Conservation (phyloP, 2,888 invertebrate species). For the Tuta absoluta region DNA sequence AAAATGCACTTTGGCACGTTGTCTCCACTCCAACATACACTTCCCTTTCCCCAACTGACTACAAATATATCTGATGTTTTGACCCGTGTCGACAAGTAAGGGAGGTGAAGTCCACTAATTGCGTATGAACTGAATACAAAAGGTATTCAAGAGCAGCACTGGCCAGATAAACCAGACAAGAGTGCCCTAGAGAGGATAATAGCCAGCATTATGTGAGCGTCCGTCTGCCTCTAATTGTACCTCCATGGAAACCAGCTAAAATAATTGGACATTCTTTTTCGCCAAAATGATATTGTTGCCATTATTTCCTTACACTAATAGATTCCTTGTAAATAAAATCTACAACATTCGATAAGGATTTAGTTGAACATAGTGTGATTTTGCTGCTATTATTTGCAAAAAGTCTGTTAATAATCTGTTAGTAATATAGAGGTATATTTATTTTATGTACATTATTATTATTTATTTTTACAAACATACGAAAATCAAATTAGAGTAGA, state of each 20-base stretch:
- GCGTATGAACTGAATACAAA: conserved; percentile 12
- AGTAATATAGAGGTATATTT: too few species aligned
- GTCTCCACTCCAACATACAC: not conserved
- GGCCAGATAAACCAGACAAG: conserved; percentile 45
- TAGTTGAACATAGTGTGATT: too few species aligned
- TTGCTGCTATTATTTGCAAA: too few species aligned
- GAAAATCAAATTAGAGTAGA: too few species aligned
- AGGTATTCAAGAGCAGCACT: conserved; percentile 32
- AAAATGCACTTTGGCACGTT: not conserved
- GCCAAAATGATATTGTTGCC: not conserved
- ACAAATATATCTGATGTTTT: not conserved
- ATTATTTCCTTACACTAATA: not conserved
- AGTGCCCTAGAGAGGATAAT: conserved; percentile 57
- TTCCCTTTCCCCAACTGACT: not conserved
- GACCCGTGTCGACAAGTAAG: not conserved
- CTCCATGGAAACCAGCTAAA: conserved; percentile 50
- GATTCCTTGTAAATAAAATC: not conserved
- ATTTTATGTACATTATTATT: too few species aligned
- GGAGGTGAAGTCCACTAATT: conserved; percentile 13
- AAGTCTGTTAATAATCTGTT: too few species aligned
- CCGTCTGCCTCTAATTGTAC: conserved; percentile 58
- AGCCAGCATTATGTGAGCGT: conserved; percentile 54
- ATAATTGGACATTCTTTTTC: conserved; percentile 35
- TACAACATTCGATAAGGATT: too few species aligned
- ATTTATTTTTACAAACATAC: too few species aligned